Conservation (phyloP, 2,888 invertebrate species). For the Didymodactylos carnosus region DNA sequence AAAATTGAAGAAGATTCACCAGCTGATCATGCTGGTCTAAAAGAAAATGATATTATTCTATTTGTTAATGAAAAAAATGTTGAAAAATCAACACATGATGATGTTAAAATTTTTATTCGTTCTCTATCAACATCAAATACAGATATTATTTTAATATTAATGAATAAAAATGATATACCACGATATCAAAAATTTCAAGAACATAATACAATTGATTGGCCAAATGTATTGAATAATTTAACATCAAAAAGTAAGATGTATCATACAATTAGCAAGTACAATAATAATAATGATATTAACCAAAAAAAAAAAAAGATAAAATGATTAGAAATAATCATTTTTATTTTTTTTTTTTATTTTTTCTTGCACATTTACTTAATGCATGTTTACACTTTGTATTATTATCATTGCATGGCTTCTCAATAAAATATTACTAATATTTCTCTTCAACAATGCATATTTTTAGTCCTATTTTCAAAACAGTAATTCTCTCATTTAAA, state of each 20-base stretch:
- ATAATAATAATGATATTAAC: too few relatives aligned
- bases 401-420: too few relatives aligned
- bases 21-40: slow-evolving; percentile 1
- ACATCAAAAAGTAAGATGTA: not conserved
- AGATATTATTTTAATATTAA: not conserved
- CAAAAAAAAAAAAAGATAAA: too few relatives aligned
- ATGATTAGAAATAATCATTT: too few relatives aligned
- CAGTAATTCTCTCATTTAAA: too few relatives aligned
- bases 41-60: slow-evolving; percentile 6
- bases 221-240: not conserved
- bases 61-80: slow-evolving; percentile 6
- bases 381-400: too few relatives aligned
- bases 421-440: too few relatives aligned
- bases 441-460: too few relatives aligned
- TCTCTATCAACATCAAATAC: not conserved
- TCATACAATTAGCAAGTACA: too few relatives aligned
- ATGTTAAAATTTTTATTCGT: slow-evolving; percentile 1
- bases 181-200: not conserved
- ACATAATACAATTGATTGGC: not conserved
- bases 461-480: too few relatives aligned
- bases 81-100: slow-evolving; percentile 1
- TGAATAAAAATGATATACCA: not conserved
- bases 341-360: too few relatives aligned
- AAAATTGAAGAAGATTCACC: slow-evolving; percentile 1
- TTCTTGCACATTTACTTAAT: too few relatives aligned